Conservation (phyloP, 2,113 vertebrate genomes). For the Cyprinodon variegatus region DNA sequence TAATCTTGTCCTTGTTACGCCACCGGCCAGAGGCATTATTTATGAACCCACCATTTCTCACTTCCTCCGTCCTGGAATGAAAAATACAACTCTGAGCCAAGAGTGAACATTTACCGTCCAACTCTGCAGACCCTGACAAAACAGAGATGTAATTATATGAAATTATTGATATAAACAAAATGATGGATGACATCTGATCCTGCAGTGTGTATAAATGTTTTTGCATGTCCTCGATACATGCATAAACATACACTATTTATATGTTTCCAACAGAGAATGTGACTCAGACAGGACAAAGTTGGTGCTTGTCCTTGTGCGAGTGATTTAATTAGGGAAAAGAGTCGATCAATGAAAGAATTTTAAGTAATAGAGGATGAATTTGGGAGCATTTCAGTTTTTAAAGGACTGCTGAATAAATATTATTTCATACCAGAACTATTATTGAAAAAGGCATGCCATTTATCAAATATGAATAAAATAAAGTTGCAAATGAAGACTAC, state of each 20-base stretch:
- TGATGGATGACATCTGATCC: constrained; percentile 58
- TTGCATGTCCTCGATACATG: constrained; percentile 10
- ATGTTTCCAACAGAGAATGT: constrained; percentile 5
- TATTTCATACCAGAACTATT: constrained; percentile 25
- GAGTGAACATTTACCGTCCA: constrained; percentile 53
- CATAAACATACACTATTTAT: constrained; percentile 20
- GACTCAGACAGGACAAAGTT: constrained; percentile 2
- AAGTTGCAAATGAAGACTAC: constrained; percentile 54
- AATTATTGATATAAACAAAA: constrained; percentile 71
- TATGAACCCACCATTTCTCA: constrained; percentile 63
- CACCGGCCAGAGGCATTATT: constrained; percentile 71
- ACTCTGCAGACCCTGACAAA: constrained; percentile 62
- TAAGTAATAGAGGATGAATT: constrained; percentile 16
- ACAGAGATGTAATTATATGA: constrained; percentile 68
- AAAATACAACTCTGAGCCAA: constrained; percentile 62
- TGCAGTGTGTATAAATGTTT: neutral
- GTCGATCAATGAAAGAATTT: constrained; percentile 27
- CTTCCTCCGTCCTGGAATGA: constrained; percentile 49
- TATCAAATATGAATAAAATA: constrained; percentile 57
- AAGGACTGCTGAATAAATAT: constrained; percentile 52
- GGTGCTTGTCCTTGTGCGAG: constrained; percentile 28
- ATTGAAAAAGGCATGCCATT: constrained; percentile 41
- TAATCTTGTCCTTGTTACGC: constrained; percentile 78
- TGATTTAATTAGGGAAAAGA: constrained; percentile 19
- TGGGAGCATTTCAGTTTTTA: constrained; percentile 24